Evolutionary conservation across 1,140 invertebrate species (phyloP).

Genomic region (Andricus grossulariae): DNA sequence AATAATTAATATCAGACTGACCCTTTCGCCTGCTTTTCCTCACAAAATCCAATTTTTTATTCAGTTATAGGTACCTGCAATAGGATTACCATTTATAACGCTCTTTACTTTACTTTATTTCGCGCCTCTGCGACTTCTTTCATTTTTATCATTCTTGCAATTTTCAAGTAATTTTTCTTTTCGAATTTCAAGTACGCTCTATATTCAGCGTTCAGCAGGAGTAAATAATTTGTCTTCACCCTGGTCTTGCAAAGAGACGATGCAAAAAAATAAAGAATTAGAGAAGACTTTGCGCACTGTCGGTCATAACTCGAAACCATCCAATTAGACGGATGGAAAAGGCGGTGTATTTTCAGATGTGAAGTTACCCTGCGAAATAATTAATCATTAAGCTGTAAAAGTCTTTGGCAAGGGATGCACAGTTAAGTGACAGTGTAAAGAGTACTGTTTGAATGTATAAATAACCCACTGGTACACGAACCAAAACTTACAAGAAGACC

Average conservation of each 20-base stretch:
- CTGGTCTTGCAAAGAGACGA: background rate
- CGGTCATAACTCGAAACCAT: conserved; percentile 2
- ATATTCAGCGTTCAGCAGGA: background rate
- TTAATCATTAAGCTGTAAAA: conserved; percentile 61
- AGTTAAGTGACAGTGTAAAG: conserved; percentile 45
- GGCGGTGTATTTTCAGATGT: conserved; percentile 50
- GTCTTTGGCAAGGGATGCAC: conserved; percentile 47
- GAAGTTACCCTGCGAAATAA: conserved; percentile 42
- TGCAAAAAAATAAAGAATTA: conserved; percentile 9
- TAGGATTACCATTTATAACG: too few relatives aligned
- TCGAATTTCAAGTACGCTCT: background rate
- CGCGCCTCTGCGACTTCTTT: too few relatives aligned
- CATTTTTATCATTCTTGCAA: too few relatives aligned
- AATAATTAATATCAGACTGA: too few relatives aligned
- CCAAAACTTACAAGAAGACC: conserved; percentile 13
- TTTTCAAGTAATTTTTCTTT: too few relatives aligned
- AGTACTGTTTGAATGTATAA: conserved; percentile 55
- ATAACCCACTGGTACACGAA: conserved; percentile 52
- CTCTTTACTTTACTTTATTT: too few relatives aligned
- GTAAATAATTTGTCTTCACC: background rate
- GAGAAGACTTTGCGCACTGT: conserved; percentile 8
- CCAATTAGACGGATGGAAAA: conserved; percentile 37
- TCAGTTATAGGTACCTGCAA: too few relatives aligned
- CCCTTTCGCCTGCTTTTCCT: too few relatives aligned
- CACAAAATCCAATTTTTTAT: too few relatives aligned